These are phyloP conservation scores for Caenorhabditis sp. DNA, from an alignment of 2,888 invertebrate genomes.

Conservation along the genomic window DNA sequence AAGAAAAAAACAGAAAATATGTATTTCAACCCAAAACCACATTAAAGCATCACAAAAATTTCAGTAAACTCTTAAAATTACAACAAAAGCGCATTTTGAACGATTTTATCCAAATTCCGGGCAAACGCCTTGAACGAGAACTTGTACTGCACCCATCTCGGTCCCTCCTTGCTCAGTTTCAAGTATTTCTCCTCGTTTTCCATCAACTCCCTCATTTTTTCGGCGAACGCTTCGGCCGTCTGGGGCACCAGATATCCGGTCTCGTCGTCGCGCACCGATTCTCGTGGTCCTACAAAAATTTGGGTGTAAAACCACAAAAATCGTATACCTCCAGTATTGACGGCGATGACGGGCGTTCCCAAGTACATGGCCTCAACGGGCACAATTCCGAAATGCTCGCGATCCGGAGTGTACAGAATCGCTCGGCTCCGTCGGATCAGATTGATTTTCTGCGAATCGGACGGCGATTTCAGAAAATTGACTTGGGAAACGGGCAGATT, in stretches of 20 bases:
- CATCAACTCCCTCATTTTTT: slow-evolving; percentile 64
- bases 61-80: neutral
- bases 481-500: slow-evolving; percentile 38
- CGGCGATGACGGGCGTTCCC: slow-evolving; percentile 92
- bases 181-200: slow-evolving; percentile 19
- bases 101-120: slow-evolving; percentile 48
- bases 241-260: slow-evolving; percentile 81
- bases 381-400: slow-evolving; percentile 99
- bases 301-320: neutral
- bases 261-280: slow-evolving; percentile 85
- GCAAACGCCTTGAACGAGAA: slow-evolving; percentile 73
- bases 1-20: slow-evolving; percentile 4
- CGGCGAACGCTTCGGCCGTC: slow-evolving; percentile 63
- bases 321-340: slow-evolving; percentile 87
- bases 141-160: slow-evolving; percentile 61
- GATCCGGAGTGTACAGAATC: slow-evolving; percentile 93
- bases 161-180: slow-evolving; percentile 55
- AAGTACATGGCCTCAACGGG: slow-evolving; percentile 98
- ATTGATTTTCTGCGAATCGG: slow-evolving; percentile 88
- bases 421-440: slow-evolving; percentile 87
- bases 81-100: slow-evolving; percentile 26
- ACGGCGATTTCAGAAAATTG: slow-evolving; percentile 74
- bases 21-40: neutral
- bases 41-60: slow-evolving; percentile 1
- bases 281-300: slow-evolving; percentile 85